Conservation (phyloP, 2,113 vertebrate species). For the Microtus richardsoni region DNA sequence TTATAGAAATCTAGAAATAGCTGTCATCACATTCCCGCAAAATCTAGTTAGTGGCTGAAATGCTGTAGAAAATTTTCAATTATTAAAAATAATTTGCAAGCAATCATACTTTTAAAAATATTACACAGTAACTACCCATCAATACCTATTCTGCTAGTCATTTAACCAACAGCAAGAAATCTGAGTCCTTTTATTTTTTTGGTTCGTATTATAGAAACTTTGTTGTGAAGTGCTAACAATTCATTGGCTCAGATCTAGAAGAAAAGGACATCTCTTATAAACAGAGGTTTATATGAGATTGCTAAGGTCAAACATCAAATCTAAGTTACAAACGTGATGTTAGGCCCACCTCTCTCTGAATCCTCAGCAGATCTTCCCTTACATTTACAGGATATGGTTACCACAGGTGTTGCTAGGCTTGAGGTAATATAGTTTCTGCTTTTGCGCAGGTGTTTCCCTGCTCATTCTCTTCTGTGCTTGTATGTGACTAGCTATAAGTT, state of each 20-base stretch:
- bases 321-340: no score
- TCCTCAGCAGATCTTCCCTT: neutral
- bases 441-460: neutral
- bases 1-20: neutral
- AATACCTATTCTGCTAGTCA: neutral
- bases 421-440: neutral
- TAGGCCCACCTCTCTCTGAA: neutral
- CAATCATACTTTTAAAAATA: no score
- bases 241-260: neutral
- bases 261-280: neutral
- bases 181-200: neutral
- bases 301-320: neutral
- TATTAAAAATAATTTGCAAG: neutral
- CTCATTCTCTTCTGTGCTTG: rapidly evolving
- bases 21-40: neutral
- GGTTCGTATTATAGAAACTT: neutral
- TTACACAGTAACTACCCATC: neutral
- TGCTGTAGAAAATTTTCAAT: neutral
- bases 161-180: neutral
- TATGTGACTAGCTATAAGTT: neutral
- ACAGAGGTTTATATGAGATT: neutral
- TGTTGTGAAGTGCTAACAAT: neutral
- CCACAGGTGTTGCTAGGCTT: neutral
- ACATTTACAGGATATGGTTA: neutral
- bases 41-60: no score